A percentile compares a stretch with the other conserved stretches of the same genome.
phyloP scores from a whole-genome alignment of 2,113 vertebrate genomes.

The Polypterus senegalus region DNA sequence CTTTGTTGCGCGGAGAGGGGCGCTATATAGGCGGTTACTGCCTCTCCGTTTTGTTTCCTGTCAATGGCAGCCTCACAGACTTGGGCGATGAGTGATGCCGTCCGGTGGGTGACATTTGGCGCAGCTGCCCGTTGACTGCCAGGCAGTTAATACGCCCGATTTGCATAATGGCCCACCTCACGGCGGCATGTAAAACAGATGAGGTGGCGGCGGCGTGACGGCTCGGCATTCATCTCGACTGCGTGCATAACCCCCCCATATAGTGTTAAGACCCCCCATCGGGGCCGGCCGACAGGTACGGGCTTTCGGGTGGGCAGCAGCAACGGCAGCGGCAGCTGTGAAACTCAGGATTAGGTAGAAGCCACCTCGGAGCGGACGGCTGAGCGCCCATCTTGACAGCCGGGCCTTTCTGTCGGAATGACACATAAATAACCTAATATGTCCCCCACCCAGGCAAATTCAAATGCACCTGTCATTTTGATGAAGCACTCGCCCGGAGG shows the following conservation, averaged over 20 bases:
- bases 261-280: slow-evolving; percentile 9
- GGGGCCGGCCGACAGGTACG: slow-evolving; percentile 11
- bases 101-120: too few species aligned
- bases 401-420: slow-evolving; percentile 93
- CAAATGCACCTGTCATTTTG: slow-evolving; percentile 99
- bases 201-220: too few species aligned
- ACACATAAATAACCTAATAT: slow-evolving; percentile 97
- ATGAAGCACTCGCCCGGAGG: slow-evolving; percentile 98
- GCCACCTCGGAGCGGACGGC: slow-evolving; percentile 66
- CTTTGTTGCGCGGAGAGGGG: too few species aligned
- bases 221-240: too few species aligned
- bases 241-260: background rate
- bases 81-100: too few species aligned
- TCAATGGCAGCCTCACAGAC: too few species aligned
- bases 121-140: too few species aligned
- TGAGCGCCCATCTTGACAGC: slow-evolving; percentile 63
- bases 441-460: slow-evolving; percentile 97
- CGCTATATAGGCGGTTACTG: too few species aligned
- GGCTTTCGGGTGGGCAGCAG: background rate
- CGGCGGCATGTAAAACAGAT: too few species aligned
- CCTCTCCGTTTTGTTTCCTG: too few species aligned
- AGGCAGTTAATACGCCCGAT: too few species aligned
- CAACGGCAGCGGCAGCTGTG: slow-evolving; percentile 35
- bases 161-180: too few species aligned
- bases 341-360: slow-evolving; percentile 56